Percentiles rank a stretch among this genome's conserved stretches.
phyloP scores from a whole-genome alignment of 2,888 invertebrate species.

The Caenorhabditis panamensis region DNA sequence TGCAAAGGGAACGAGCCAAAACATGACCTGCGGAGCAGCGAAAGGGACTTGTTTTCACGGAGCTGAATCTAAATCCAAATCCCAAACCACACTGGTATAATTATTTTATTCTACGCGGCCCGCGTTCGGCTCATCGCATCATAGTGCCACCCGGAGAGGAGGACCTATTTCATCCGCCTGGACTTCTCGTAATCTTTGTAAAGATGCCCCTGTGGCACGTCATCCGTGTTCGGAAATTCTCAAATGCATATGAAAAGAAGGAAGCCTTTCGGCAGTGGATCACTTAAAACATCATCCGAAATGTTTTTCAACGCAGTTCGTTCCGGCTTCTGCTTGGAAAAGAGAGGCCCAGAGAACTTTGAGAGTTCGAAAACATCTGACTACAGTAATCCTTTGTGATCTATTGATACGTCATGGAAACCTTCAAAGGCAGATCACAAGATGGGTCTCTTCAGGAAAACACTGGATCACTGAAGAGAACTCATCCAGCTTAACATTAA shows the following conservation, averaged over 20 bases:
- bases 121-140: background rate
- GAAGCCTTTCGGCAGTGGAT: background rate
- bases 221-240: conserved; percentile 10
- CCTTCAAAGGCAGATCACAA: background rate
- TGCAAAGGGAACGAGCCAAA: background rate
- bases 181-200: background rate
- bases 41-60: background rate
- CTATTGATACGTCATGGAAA: background rate
- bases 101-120: background rate
- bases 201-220: background rate
- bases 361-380: background rate
- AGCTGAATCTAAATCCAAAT: too few relatives aligned
- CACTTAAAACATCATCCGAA: conserved; percentile 24
- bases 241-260: background rate
- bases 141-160: background rate
- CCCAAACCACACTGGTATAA: background rate
- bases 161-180: background rate
- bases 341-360: background rate
- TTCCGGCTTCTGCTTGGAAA: background rate
- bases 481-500: background rate
- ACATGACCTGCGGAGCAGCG: background rate
- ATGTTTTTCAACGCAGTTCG: background rate
- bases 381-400: background rate
- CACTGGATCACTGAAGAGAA: background rate
- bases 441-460: background rate